A percentile compares a stretch with the other conserved stretches of the same genome.
Evolutionary conservation across 2,888 invertebrate species (phyloP).

Genomic region (Tenthredo notha): DNA sequence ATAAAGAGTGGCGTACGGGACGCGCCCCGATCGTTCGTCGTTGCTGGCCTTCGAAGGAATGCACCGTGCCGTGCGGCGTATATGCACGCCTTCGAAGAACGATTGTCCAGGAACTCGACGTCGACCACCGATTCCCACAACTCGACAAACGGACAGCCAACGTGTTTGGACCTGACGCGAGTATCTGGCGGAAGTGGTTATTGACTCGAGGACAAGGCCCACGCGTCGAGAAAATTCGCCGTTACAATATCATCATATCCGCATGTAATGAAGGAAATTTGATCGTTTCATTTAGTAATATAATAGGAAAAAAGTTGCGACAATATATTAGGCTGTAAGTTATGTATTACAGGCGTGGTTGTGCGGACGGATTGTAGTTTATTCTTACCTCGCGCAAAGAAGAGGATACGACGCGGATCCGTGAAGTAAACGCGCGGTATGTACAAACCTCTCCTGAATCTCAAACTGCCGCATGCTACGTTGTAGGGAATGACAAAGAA

Average conservation of each 20-base stretch:
- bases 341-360: background rate
- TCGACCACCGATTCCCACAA: slow-evolving; percentile 30
- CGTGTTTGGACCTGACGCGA: background rate
- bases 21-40: background rate
- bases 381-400: background rate
- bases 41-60: slow-evolving; percentile 50
- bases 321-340: background rate
- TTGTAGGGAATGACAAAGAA: slow-evolving; percentile 35
- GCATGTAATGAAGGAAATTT: background rate
- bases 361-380: background rate
- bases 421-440: background rate
- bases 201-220: slow-evolving; percentile 23
- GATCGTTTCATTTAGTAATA: background rate
- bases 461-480: slow-evolving; percentile 8
- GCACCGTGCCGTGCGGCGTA: slow-evolving; percentile 8
- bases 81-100: slow-evolving; percentile 21
- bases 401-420: background rate
- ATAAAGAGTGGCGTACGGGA: background rate
- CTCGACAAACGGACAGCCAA: background rate
- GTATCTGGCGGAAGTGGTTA: slow-evolving; percentile 22
- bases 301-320: background rate
- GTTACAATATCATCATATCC: background rate
- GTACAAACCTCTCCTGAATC: background rate
- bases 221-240: background rate
- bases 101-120: slow-evolving; percentile 41